Evolutionary conservation across 2,113 vertebrate genomes (phyloP), one percentile per base, ranked within the genome.

Genomic region (Myocastor coypus): DNA sequence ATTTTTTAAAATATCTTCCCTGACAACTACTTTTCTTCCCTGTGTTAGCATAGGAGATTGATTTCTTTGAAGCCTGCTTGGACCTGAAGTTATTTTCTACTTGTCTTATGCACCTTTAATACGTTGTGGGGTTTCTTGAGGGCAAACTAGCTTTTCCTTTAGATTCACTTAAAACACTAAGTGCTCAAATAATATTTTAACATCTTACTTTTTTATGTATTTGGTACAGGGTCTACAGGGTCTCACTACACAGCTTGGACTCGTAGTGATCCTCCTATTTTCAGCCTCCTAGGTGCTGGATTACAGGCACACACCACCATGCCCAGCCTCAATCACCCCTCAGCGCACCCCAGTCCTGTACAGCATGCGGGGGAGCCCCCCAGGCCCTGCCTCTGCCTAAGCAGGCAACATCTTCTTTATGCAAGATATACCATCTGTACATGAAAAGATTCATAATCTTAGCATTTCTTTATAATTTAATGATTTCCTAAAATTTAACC

Each of bases 161-260:
- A 89, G 20, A 59, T 85, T 96, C 46, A 80, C 50, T 13, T 55
- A 87, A 22, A 50, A 64, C 63, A 88, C 77, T 71, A 77, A 69
- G 87, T 82, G 28, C 40, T 73, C 81, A 92, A 89, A 57, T 90
- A 69, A 95, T 77, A 24, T 83, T 96, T 89, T 94, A 50, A 5
- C 59, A 42, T 63, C 46, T 46, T 46, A 4, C 12, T 52, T 52
- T 52, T 52, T 52, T 52, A 52, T 52, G 52, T 52, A 52, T 52
- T 50, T 52, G 52, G 52, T 52, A 52, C 10, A 52, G 12, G 52
- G 52, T 52, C 52, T 52, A 52, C 52, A 52, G 12, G 52, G 10
- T 52, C 52, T 52, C 52, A 52, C 52, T 52, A 52, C 46, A 52
- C 10, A 52, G 52, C 2, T 46, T 46, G 46, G 52, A 52, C 52